Conservation (phyloP, 1,140 invertebrate genomes). For the Pectinophora gossypiella region DNA sequence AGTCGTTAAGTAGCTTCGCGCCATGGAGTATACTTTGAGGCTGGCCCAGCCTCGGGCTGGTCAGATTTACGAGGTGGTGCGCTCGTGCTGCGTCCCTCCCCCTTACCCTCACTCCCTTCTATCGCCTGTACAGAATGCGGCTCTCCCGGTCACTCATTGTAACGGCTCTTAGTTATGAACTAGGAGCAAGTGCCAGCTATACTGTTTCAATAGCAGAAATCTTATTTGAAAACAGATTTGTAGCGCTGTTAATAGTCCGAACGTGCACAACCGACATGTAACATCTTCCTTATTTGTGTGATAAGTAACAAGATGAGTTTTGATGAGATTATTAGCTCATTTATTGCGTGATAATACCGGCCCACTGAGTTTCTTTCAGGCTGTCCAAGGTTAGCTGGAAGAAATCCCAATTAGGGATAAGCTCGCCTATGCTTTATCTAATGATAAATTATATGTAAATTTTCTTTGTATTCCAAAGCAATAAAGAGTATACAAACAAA, state of each 20-base stretch:
- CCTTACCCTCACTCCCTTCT: constrained; percentile 6
- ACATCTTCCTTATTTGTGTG: no score
- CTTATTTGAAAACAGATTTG: not conserved
- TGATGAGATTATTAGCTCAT: no score
- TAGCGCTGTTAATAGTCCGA: not conserved
- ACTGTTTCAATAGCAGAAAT: constrained; percentile 27
- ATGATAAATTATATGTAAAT: no score
- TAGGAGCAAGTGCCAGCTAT: constrained; percentile 23
- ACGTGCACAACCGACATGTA: no score
- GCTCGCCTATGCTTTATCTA: no score
- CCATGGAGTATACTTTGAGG: constrained; percentile 21
- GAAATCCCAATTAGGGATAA: no score
- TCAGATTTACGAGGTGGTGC: constrained; percentile 45
- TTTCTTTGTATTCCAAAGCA: no score
- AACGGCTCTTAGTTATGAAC: constrained; percentile 34
- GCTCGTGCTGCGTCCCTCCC: constrained; percentile 30
- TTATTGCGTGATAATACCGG: no score
- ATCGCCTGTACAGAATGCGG: constrained; percentile 20
- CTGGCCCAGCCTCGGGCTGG: constrained; percentile 25
- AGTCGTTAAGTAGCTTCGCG: constrained; percentile 28
- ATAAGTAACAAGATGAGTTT: no score
- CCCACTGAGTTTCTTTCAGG: no score
- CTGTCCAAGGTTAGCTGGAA: no score
- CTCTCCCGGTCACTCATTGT: constrained; percentile 28
- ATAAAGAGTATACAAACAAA: no score